phyloP scores from a whole-genome alignment of 2,888 invertebrate species.

The Phortica magna region DNA sequence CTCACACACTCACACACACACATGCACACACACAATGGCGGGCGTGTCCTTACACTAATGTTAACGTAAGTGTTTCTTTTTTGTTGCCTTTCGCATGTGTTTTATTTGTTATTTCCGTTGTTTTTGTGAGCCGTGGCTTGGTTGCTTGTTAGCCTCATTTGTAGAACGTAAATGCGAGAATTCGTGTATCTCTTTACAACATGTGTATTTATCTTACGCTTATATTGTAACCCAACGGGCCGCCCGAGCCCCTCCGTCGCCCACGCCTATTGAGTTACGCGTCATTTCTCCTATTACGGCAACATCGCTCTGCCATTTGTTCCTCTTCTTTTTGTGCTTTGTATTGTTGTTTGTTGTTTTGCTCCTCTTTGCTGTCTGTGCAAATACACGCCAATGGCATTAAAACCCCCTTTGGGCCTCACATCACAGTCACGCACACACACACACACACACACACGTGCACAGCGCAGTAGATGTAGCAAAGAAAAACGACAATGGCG shows the following conservation, averaged over 20 bases:
- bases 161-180: conserved; percentile 38
- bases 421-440: background rate
- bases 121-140: conserved; percentile 44
- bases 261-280: background rate
- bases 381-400: conserved; percentile 25
- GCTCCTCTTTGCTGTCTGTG: background rate
- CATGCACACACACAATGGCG: too few relatives aligned
- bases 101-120: background rate
- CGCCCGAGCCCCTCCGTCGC: background rate
- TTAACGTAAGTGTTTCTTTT: too few relatives aligned
- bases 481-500: conserved; percentile 16
- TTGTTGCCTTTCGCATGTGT: conserved; percentile 37
- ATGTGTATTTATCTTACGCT: conserved; percentile 19
- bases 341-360: background rate
- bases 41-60: too few relatives aligned
- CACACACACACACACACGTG: background rate
- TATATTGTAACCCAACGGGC: background rate
- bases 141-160: conserved; percentile 48
- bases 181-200: background rate
- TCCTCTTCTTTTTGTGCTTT: background rate
- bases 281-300: background rate
- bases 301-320: background rate
- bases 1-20: conserved; percentile 35
- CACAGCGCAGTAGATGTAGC: background rate
- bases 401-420: conserved; percentile 1